Base-by-base conservation (phyloP, 1,140 invertebrate genomes). In the Drosophila quadrilineata region DNA sequence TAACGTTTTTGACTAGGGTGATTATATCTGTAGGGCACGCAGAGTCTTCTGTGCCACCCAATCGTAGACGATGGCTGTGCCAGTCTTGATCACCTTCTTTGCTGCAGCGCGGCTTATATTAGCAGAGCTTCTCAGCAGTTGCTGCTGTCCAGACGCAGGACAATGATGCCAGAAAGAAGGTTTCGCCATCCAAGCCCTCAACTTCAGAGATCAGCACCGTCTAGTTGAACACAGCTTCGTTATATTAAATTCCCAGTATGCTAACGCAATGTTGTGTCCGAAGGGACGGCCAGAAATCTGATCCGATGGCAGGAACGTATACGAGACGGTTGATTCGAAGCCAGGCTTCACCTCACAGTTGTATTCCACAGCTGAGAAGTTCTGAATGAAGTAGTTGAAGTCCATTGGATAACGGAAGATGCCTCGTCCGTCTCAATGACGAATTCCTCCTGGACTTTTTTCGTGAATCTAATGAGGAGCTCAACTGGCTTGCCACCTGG, bases 341-440 rank as follows among this genome's bases (percentile, higher is more conserved):
- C 94, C 94, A 0, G 98, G 95, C 76, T 96, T 95, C 0, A 99
- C 96, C 79, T 95, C 92, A 79, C 94, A 93, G 75, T 98, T 95
- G 90, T 97, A 99, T n/a, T 93, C 92, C 73, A 98, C 92, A 0
- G 96, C 94, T 0, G 97, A 97, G 91, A 99, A 99, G 91, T 99
- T 99, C 90, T 99, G 98, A 76, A 99, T 98, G 89, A 98, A 96
- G 90, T 98, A 99, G 71, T 94, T 97, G 91, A 97, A 99, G 90
- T 99, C 98, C 94, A 99, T 97, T 12, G 98, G 97, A 88, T 99
- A 99, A 77, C 98, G 94, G 93, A 99, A 0, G 98, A 99, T 0
- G 98, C 98, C 87, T 99, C 98, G 76, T 99, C 92, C 2, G 94
- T 95, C 88, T 99, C 98, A 5, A 99, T 92, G 8, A 96, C 91